Percentiles rank a stretch among this genome's conserved stretches.
phyloP scores from a whole-genome alignment of 2,888 invertebrate genomes.

The Leucoma salicis region DNA sequence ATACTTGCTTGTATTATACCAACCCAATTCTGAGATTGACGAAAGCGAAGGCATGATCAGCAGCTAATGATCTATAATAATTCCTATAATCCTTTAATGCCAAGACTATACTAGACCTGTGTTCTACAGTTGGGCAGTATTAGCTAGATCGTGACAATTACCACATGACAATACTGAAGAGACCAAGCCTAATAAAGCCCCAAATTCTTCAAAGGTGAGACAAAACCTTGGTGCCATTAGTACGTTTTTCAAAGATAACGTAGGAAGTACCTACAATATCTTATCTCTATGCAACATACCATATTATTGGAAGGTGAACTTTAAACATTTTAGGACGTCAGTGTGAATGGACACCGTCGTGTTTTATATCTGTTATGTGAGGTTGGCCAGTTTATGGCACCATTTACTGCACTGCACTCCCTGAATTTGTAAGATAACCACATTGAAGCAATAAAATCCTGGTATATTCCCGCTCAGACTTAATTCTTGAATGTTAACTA shows the following conservation, averaged over 20 bases:
- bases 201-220: constrained; percentile 4
- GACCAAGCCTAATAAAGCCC: constrained; percentile 16
- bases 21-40: too few relatives aligned
- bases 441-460: not conserved
- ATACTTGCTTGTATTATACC: too few relatives aligned
- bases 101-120: too few relatives aligned
- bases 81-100: too few relatives aligned
- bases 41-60: too few relatives aligned
- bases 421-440: constrained; percentile 44
- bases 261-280: constrained; percentile 40
- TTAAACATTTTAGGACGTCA: constrained; percentile 69
- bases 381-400: constrained; percentile 59
- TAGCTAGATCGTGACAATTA: too few relatives aligned
- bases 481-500: too few relatives aligned
- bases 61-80: too few relatives aligned
- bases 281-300: constrained; percentile 26
- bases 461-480: too few relatives aligned
- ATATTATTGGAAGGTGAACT: constrained; percentile 33
- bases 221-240: constrained; percentile 15
- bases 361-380: constrained; percentile 55
- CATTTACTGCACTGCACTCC: constrained; percentile 50
- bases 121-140: too few relatives aligned
- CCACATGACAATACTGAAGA: too few relatives aligned
- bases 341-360: constrained; percentile 69
- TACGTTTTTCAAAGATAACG: constrained; percentile 30